A percentile compares a stretch with the other conserved stretches of the same genome.
Conservation (phyloP, 2,797 vertebrate genomes). For the Anabas testudineus region DNA sequence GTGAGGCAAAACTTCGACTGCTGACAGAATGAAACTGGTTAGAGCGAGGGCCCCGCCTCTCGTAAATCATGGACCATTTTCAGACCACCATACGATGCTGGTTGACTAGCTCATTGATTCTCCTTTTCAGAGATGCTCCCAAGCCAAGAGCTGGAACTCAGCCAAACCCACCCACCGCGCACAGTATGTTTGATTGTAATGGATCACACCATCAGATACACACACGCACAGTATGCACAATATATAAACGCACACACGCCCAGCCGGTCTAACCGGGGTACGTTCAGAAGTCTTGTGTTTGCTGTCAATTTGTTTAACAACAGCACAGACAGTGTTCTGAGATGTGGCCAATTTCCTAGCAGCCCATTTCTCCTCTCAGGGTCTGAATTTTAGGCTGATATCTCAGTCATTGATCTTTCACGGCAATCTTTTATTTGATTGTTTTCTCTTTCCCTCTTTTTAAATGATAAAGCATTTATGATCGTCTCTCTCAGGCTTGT, state of each 20-base stretch:
- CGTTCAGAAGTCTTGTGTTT: constrained; percentile 33
- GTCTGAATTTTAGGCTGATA: constrained; percentile 50
- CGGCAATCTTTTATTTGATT: constrained; percentile 55
- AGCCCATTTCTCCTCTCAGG: constrained; percentile 38
- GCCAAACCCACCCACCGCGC: constrained; percentile 60
- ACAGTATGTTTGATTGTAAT: constrained; percentile 48
- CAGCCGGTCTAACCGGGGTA: constrained; percentile 31
- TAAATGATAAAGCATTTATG: constrained; percentile 65
- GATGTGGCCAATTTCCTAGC: constrained; percentile 41
- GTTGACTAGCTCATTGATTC: constrained; percentile 75
- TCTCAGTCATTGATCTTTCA: constrained; percentile 48
- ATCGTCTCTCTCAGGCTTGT: constrained; percentile 70
- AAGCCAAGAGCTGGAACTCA: constrained; percentile 46
- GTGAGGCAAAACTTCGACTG: constrained; percentile 38
- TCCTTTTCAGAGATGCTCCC: constrained; percentile 63
- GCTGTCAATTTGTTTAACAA: constrained; percentile 55
- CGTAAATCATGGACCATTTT: constrained; percentile 66
- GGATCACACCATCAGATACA: constrained; percentile 32
- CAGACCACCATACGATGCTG: constrained; percentile 61
- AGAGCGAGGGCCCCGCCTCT: constrained; percentile 34
- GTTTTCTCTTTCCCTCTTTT: constrained; percentile 47
- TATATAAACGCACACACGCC: constrained; percentile 8
- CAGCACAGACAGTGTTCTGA: constrained; percentile 45
- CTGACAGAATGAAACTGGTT: constrained; percentile 47
- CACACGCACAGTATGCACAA: background rate